Evolutionary conservation across 2,797 vertebrate genomes (phyloP).

Genomic region (Fistularia tabacaria): DNA sequence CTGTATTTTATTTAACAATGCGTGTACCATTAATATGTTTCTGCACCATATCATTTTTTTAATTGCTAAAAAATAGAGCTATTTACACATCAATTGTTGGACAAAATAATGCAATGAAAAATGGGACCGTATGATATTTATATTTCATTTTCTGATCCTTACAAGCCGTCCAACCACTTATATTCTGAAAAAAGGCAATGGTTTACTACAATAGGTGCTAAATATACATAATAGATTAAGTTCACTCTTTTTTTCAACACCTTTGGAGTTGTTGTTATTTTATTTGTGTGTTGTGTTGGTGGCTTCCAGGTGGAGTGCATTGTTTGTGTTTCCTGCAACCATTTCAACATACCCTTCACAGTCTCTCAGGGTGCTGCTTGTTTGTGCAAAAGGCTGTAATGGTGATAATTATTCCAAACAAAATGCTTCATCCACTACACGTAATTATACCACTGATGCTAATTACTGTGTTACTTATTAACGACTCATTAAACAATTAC

Average conservation of each 20-base stretch:
- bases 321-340: slow-evolving; percentile 29
- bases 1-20: too few species aligned
- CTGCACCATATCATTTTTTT: too few species aligned
- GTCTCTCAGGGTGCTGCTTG: slow-evolving; percentile 49
- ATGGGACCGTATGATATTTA: too few species aligned
- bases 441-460: slow-evolving; percentile 79
- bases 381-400: slow-evolving; percentile 59
- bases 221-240: too few species aligned
- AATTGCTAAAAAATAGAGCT: too few species aligned
- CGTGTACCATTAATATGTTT: too few species aligned
- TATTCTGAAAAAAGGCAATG: too few species aligned
- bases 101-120: too few species aligned
- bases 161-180: too few species aligned
- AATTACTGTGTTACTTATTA: slow-evolving; percentile 78
- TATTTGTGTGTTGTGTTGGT: slow-evolving; percentile 15
- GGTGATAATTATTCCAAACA: slow-evolving; percentile 65
- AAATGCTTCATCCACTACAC: slow-evolving; percentile 69
- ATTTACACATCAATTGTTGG: too few species aligned
- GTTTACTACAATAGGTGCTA: too few species aligned
- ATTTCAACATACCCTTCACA: slow-evolving; percentile 27
- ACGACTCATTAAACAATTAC: slow-evolving; percentile 77
- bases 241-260: neutral
- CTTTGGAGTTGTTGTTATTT: neutral
- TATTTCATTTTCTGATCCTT: too few species aligned
- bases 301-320: slow-evolving; percentile 8